phyloP scores from a whole-genome alignment of 2,113 vertebrate genomes.

The Hippoglossus stenolepis region DNA sequence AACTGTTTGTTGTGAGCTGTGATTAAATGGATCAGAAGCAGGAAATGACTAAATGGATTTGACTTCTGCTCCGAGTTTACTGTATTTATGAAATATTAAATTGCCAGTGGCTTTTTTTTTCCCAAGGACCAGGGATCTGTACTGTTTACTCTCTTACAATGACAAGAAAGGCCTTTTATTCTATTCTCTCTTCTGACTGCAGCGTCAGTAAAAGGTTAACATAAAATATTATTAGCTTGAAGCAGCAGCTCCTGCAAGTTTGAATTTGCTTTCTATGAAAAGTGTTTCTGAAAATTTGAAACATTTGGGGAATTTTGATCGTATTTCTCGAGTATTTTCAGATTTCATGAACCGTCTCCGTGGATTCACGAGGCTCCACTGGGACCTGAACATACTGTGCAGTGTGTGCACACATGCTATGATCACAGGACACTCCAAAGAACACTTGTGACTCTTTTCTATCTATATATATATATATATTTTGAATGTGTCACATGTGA shows the following conservation, averaged over 20 bases:
- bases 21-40: not conserved
- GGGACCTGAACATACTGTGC: not conserved
- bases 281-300: too few relatives aligned
- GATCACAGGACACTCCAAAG: not conserved
- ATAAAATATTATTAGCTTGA: not conserved
- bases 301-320: too few relatives aligned
- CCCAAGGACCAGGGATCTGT: not conserved
- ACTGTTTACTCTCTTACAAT: not conserved
- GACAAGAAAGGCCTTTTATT: too few relatives aligned
- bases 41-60: too few relatives aligned
- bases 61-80: not conserved
- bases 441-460: not conserved
- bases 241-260: not conserved
- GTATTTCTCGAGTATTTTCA: too few relatives aligned
- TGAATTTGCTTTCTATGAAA: not conserved
- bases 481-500: not conserved
- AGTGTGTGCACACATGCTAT: not conserved
- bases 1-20: not conserved
- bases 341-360: not conserved
- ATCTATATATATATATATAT: not conserved
- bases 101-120: not conserved
- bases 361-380: not conserved
- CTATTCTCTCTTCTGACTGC: not conserved
- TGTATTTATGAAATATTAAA: not conserved
- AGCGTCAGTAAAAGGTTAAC: not conserved